These are phyloP conservation scores for Zosterops pallidus DNA, from an alignment of 2,113 vertebrate genomes.

Conservation along the genomic window DNA sequence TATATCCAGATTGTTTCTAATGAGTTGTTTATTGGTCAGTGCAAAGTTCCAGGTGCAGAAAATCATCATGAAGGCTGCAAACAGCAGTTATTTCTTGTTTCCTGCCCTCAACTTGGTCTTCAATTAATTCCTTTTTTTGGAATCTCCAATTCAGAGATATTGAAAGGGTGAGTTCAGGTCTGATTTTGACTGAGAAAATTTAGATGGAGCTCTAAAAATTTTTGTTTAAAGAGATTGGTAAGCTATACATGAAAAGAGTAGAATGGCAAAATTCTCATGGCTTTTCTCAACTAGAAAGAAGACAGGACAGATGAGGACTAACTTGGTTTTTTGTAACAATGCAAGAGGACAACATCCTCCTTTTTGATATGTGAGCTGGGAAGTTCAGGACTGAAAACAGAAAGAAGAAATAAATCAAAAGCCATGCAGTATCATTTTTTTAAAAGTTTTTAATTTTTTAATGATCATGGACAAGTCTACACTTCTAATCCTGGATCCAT, in stretches of 20 bases:
- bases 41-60: neutral
- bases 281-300: neutral
- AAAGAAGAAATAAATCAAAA: conserved; percentile 57
- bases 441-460: conserved; percentile 13
- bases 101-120: neutral
- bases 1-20: neutral
- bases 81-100: neutral
- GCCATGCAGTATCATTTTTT: conserved; percentile 22
- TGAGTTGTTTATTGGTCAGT: neutral
- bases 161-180: neutral
- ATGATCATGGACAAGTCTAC: neutral
- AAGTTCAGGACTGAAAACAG: conserved; percentile 25
- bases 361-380: neutral
- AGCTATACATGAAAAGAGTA: neutral
- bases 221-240: neutral
- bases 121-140: neutral
- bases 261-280: neutral
- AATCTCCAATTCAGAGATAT: neutral
- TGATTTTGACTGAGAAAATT: neutral
- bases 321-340: neutral
- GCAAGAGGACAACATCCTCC: neutral
- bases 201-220: neutral
- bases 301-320: neutral
- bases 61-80: neutral
- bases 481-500: conserved; percentile 44